Evolutionary conservation across 2,888 invertebrate genomes (phyloP), one percentile per base, ranked within the genome.

Genomic region (Gryllus longicercus): DNA sequence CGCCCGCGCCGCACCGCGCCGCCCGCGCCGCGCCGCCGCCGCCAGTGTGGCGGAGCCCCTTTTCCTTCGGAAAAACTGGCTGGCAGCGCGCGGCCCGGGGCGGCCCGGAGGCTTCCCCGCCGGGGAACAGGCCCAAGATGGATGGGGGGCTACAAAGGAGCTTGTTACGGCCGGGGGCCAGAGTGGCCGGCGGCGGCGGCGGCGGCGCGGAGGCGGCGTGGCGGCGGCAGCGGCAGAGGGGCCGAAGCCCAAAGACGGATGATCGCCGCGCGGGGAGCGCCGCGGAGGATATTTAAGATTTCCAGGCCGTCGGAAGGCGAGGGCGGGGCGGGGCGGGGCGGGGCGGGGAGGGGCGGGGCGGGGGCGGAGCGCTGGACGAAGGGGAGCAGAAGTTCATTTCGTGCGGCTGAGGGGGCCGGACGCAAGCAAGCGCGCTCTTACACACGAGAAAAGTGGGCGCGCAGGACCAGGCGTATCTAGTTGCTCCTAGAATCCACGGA

Each of bases 241-340:
- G 75, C 82, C 80, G 63, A 82, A 38, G 38, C 38, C 38, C 38
- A 38, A 38, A 38, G 38, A 38, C 38, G 75, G 80, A 82, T 81
- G 74, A 80, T 81, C 11, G 82, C 79, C 75, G 81, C 75, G 75
- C 80, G 81, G 38, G 38, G 38, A 38, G 38, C 38, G 38, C 38
- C 38, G 38, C 5, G 38, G 38, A 5, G 38, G 38, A 38, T 38
- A 38, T 38, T 38, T 38, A 38, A 38, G 38, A 38, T 38, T 38
- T 38, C 38, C 38, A 38, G 38, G 38, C 38, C 38, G 38, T 38
- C 38, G 38, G 38, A 38, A 38, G 38, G 38, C 38, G 38, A 8
- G 38, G 38, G 8, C 5, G n/a, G n/a, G n/a, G n/a, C n/a, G n/a
- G n/a, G n/a, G n/a, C n/a, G n/a, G n/a, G n/a, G n/a, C n/a, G n/a